phyloP scores from a whole-genome alignment of 2,113 vertebrate genomes.

The Pollachius pollachius region DNA sequence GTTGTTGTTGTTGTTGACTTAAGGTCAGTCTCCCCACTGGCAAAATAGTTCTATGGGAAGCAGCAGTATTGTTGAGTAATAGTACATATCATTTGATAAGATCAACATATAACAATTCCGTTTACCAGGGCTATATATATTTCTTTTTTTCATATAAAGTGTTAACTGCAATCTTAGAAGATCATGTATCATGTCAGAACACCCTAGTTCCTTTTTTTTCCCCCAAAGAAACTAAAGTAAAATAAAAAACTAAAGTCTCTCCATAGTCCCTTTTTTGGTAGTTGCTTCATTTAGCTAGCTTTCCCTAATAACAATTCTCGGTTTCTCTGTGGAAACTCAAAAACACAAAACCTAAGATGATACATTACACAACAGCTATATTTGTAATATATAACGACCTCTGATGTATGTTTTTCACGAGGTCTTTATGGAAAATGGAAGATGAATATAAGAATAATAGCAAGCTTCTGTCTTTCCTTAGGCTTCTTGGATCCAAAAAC shows the following conservation, averaged over 20 bases:
- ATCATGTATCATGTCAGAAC: slow-evolving; percentile 40
- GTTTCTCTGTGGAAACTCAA: slow-evolving; percentile 43
- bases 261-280: slow-evolving; percentile 31
- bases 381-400: slow-evolving; percentile 20
- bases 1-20: neutral
- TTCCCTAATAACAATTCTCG: slow-evolving; percentile 26
- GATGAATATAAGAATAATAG: slow-evolving; percentile 24
- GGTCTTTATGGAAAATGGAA: slow-evolving; percentile 15
- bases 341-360: slow-evolving; percentile 33
- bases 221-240: slow-evolving; percentile 31
- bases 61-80: slow-evolving; percentile 69
- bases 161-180: slow-evolving; percentile 52
- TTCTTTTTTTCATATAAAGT: slow-evolving; percentile 47
- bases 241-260: slow-evolving; percentile 24
- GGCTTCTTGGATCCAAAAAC: slow-evolving; percentile 25
- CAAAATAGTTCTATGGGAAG: slow-evolving; percentile 62
- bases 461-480: slow-evolving; percentile 29
- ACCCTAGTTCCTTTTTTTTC: slow-evolving; percentile 38
- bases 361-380: slow-evolving; percentile 35
- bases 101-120: slow-evolving; percentile 63
- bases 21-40: slow-evolving; percentile 41
- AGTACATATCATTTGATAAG: slow-evolving; percentile 65
- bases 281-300: slow-evolving; percentile 44
- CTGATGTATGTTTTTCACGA: slow-evolving; percentile 12
- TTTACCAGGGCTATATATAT: slow-evolving; percentile 58